These are phyloP conservation scores for Sebastes matsubarae DNA, from an alignment of 2,797 vertebrate genomes.

Conservation along the genomic window DNA sequence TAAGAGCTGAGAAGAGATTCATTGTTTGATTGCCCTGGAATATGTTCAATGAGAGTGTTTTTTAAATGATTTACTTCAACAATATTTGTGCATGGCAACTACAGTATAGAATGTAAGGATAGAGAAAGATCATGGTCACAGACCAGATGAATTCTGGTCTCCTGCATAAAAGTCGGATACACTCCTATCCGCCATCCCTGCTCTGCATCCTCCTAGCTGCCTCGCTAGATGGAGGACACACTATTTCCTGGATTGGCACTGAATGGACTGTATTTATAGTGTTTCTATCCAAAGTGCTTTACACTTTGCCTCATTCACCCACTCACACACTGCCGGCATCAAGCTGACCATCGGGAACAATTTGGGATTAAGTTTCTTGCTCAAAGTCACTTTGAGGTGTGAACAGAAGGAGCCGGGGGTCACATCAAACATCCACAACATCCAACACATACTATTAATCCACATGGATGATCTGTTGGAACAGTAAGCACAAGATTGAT, in stretches of 20 bases:
- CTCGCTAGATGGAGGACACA: neutral
- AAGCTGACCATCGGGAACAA: neutral
- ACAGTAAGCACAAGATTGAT: neutral
- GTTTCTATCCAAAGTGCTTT: neutral
- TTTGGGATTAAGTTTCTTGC: neutral
- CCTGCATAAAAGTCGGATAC: too few species aligned
- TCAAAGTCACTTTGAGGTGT: neutral
- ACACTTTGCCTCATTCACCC: neutral
- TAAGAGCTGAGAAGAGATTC: neutral
- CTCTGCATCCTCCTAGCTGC: neutral
- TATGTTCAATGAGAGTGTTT: neutral
- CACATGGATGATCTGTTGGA: neutral
- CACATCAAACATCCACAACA: neutral
- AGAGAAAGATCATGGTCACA: neutral
- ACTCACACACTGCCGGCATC: neutral
- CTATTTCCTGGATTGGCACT: neutral
- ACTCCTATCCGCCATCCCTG: neutral
- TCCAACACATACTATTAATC: neutral
- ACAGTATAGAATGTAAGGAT: neutral
- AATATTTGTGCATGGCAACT: neutral
- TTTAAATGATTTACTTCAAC: neutral
- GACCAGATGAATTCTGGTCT: too few species aligned
- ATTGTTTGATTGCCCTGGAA: neutral
- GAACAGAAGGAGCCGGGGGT: neutral
- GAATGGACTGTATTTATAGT: neutral